Evolutionary conservation across 2,888 invertebrate genomes (phyloP).

Genomic region (Aplocera efformata): DNA sequence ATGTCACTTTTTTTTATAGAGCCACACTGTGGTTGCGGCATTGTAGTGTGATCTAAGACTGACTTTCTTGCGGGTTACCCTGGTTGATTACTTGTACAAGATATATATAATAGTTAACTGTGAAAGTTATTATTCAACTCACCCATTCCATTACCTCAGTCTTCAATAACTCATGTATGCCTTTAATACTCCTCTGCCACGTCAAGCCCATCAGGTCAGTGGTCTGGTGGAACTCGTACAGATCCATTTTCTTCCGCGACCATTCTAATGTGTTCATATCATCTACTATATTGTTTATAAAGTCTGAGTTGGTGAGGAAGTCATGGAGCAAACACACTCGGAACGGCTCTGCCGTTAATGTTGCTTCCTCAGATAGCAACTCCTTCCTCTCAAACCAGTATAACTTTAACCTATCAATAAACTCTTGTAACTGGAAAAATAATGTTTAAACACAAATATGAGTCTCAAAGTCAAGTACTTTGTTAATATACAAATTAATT

Average conservation of each 20-base stretch:
- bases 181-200: constrained; percentile 79
- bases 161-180: constrained; percentile 83
- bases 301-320: constrained; percentile 77
- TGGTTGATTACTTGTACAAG: no score
- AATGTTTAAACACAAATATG: no score
- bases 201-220: constrained; percentile 83
- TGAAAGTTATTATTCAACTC: constrained; percentile 29
- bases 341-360: constrained; percentile 83
- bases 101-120: no score
- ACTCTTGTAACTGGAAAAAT: constrained; percentile 55
- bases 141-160: constrained; percentile 85
- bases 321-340: constrained; percentile 83
- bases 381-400: constrained; percentile 73
- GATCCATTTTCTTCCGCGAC: constrained; percentile 89
- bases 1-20: no score
- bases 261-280: constrained; percentile 86
- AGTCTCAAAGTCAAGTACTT: no score
- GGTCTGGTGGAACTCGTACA: constrained; percentile 93
- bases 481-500: no score
- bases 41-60: no score
- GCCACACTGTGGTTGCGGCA: no score
- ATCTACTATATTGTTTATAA: constrained; percentile 82
- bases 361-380: constrained; percentile 58
- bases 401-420: constrained; percentile 56
- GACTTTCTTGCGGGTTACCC: no score